phyloP scores from a whole-genome alignment of 2,797 vertebrate genomes.

The Poliocrania exsul region DNA sequence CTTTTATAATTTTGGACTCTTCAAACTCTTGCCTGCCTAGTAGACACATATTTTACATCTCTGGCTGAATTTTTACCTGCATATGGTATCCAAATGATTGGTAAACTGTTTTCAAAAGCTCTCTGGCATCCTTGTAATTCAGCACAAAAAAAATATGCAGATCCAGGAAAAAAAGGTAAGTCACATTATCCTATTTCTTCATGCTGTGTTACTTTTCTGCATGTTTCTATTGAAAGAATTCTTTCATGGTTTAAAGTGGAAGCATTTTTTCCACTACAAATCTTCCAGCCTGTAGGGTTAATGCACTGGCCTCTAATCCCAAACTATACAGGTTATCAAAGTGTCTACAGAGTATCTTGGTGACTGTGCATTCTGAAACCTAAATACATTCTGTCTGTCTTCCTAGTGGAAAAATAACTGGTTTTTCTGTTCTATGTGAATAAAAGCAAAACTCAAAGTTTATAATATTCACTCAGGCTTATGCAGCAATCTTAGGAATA shows the following conservation, averaged over 20 bases:
- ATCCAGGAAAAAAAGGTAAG: not conserved
- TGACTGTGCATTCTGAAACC: not conserved
- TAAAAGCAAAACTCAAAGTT: not conserved
- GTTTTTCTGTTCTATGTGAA: not conserved
- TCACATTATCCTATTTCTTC: not conserved
- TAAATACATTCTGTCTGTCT: not conserved
- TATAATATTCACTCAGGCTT: not conserved
- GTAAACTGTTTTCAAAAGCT: not conserved
- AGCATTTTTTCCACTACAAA: not conserved
- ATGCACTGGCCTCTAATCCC: not conserved
- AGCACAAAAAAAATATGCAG: not conserved
- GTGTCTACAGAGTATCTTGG: not conserved
- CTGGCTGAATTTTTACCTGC: not conserved
- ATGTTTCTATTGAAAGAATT: not conserved
- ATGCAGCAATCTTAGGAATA: not conserved
- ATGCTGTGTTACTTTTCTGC: not conserved
- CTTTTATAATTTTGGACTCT: constrained; percentile 56
- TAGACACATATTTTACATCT: not conserved
- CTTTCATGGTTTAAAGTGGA: not conserved
- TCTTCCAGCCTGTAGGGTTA: not conserved
- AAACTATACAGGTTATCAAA: not conserved
- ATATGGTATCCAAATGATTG: not conserved
- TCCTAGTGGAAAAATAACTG: not conserved
- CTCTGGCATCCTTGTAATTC: not conserved
- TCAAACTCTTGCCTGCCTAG: constrained; percentile 12